phyloP scores from a whole-genome alignment of 2,797 vertebrate species.

The Martes flavigula region DNA sequence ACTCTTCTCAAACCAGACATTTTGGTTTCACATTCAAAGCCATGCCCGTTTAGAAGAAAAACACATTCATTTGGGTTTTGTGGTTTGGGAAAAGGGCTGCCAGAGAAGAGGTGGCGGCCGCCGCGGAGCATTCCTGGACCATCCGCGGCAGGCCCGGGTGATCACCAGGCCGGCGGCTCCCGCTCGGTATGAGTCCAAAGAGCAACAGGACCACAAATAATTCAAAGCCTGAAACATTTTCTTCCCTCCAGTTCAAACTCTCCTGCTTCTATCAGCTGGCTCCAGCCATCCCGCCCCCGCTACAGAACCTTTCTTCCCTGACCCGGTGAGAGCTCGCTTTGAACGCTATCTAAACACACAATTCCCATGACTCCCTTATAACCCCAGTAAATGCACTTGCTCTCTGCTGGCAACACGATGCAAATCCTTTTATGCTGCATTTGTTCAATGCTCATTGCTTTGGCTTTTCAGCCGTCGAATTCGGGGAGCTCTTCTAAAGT shows the following conservation, averaged over 20 bases:
- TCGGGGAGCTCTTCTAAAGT: not conserved
- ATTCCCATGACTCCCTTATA: not conserved
- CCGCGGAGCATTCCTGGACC: conserved; percentile 56
- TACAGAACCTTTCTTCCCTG: not conserved
- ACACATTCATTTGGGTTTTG: conserved; percentile 74
- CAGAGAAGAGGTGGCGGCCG: conserved; percentile 56
- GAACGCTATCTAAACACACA: not conserved
- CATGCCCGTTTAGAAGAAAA: conserved; percentile 68
- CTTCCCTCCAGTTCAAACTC: conserved; percentile 46
- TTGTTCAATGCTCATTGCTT: not conserved
- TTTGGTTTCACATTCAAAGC: conserved; percentile 54
- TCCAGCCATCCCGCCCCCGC: not conserved
- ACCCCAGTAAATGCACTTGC: not conserved
- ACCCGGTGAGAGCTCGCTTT: not conserved
- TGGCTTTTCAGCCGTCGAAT: not conserved
- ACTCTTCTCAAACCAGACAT: conserved; percentile 54
- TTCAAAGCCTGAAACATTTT: conserved; percentile 51
- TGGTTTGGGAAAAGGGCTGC: conserved; percentile 63
- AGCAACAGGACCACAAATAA: conserved; percentile 66
- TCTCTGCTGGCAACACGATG: not conserved
- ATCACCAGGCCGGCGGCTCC: conserved; percentile 17
- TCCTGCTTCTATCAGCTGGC: not conserved
- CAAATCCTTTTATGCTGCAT: conserved; percentile 12
- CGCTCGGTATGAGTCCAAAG: not conserved
- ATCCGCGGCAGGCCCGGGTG: not conserved